phyloP scores from a whole-genome alignment of 1,140 invertebrate genomes.

The Papilio dardanus region DNA sequence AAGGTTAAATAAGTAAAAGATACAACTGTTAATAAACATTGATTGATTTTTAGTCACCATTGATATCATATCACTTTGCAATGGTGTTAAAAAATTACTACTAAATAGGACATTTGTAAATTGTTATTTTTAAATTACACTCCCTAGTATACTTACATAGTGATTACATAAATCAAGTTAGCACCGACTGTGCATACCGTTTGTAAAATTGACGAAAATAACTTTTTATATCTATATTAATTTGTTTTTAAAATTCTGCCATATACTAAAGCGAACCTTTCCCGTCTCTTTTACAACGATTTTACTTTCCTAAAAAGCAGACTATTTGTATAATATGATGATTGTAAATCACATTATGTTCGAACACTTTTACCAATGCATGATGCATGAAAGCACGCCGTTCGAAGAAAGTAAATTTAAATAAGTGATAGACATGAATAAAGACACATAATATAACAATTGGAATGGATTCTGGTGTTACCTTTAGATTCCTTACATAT shows the following conservation, averaged over 20 bases:
- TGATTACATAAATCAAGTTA: too few species aligned
- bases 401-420: not conserved
- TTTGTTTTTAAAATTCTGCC: not conserved
- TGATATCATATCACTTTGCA: not conserved
- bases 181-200: too few species aligned
- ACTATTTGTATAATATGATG: not conserved
- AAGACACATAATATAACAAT: not conserved
- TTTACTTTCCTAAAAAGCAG: not conserved
- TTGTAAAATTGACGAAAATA: too few species aligned
- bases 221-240: too few species aligned
- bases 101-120: too few species aligned
- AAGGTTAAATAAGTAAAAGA: not conserved
- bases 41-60: not conserved
- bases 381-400: not conserved
- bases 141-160: too few species aligned
- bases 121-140: too few species aligned
- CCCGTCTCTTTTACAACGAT: not conserved
- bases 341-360: not conserved
- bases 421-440: not conserved
- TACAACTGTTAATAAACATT: not conserved
- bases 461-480: not conserved
- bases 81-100: not conserved
- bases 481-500: too few species aligned
- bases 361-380: constrained; percentile 7
- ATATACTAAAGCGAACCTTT: not conserved